Base-by-base conservation (phyloP, 1,140 invertebrate species). In the Amyelois transitella region DNA sequence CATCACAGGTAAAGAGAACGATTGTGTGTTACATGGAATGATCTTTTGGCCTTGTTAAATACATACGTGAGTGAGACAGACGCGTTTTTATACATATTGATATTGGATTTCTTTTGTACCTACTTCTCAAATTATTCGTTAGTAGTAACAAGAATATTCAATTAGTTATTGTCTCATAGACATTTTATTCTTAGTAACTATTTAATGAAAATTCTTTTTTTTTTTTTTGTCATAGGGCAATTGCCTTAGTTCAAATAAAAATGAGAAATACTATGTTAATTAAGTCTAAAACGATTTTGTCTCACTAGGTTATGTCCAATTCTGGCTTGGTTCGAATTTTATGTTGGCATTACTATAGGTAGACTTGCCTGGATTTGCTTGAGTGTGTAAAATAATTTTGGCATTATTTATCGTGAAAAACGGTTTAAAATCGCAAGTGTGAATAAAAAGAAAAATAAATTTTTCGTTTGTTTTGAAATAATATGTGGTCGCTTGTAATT, bases 1-100 rank as follows among this genome's bases (percentile, higher is more conserved):
- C 79, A 86, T 89, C 70, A 88, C 87, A 89, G 88, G 88, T 89
- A 89, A 89, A 64, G 69, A 54, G 58, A 66, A 60, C 63, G 63
- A 72, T 65, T 81, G 74, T 82, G 71, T 62, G 45, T 38, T 64
- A 68, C 68, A 72, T 78, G 77, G 80, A 83, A 81, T 83, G 77
- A 79, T 66, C 54, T 73, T 69, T 75, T 62, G 60, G 60, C 75
- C 62, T 49, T 53, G 61, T n/a, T n/a, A n/a, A n/a, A 53, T n/a
- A 63, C 32, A 24, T 56, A 62, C 66, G 47, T 51, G 53, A 60
- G 68, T 62, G 67, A 70, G 56, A 59, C 43, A 57, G 55, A 47
- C 24, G 7, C 20, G 18, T 48, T 48, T 21, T 21, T 20, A n/a
- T n/a, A 12, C 25, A 38, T 38, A 6, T 12, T 14, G 17, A n/a